phyloP scores from a whole-genome alignment of 2,888 invertebrate species.

The Drosophila recens region DNA sequence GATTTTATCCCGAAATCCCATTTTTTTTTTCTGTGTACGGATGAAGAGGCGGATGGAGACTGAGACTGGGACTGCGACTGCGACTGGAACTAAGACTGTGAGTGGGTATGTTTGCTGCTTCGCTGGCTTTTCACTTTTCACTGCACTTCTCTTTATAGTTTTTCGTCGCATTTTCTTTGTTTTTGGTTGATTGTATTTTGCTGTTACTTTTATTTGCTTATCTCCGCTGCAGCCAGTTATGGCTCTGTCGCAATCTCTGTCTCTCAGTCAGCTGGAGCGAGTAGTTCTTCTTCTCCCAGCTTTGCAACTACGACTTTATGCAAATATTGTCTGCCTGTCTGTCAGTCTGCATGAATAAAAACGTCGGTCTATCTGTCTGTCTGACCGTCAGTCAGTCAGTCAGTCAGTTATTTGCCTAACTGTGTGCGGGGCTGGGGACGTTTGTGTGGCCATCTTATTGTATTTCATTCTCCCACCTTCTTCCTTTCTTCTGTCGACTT shows the following conservation, averaged over 20 bases:
- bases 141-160: conserved; percentile 18
- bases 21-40: not conserved
- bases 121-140: conserved; percentile 24
- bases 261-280: conserved; percentile 29
- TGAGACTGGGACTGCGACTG: too few relatives aligned
- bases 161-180: not conserved
- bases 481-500: not conserved
- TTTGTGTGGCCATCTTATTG: conserved; percentile 44
- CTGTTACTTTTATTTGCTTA: conserved; percentile 31
- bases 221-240: conserved; percentile 44
- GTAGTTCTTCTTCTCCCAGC: conserved; percentile 20
- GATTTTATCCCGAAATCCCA: too few relatives aligned
- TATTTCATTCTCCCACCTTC: conserved; percentile 32
- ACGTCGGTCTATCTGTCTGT: conserved; percentile 4
- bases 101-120: conserved; percentile 17
- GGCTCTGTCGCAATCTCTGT: conserved; percentile 9
- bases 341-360: conserved; percentile 22
- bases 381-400: conserved; percentile 26
- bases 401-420: conserved; percentile 59
- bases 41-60: not conserved
- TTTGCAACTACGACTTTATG: conserved; percentile 33
- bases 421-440: conserved; percentile 21
- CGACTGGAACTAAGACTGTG: too few relatives aligned
- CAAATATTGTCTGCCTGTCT: conserved; percentile 52
- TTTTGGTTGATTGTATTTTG: conserved; percentile 12